A percentile compares a stretch with the other conserved stretches of the same genome.
Evolutionary conservation across 2,113 vertebrate genomes (phyloP).

Genomic region (Anarrhichthys ocellatus): DNA sequence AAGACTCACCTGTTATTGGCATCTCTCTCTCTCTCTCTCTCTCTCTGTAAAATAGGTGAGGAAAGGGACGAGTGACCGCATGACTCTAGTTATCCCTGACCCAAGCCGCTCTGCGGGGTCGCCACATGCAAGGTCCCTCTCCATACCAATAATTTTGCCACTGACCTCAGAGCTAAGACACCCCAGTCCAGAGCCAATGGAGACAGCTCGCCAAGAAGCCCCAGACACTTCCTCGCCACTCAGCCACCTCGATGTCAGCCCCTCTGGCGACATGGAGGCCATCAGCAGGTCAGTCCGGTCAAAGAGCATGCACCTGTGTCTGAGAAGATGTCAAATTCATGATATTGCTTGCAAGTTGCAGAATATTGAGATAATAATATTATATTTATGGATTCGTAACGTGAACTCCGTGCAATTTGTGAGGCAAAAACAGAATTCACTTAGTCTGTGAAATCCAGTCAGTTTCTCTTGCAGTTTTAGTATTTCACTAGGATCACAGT

Average conservation of each 20-base stretch:
- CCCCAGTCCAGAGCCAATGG: conserved; percentile 60
- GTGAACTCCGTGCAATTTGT: background rate
- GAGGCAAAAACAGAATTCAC: background rate
- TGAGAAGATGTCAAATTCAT: background rate
- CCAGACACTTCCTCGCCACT: background rate
- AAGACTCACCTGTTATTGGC: conserved; percentile 34
- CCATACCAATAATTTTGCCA: conserved; percentile 54
- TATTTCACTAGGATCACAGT: conserved; percentile 12
- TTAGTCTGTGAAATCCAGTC: background rate
- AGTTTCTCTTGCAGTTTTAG: conserved; percentile 24
- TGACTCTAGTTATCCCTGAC: conserved; percentile 25
- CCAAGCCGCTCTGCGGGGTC: conserved; percentile 21
- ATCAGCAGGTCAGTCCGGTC: conserved; percentile 69
- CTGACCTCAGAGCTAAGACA: conserved; percentile 53
- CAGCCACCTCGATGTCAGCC: conserved; percentile 20
- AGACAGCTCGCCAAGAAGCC: conserved; percentile 34
- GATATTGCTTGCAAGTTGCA: background rate
- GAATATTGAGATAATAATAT: background rate
- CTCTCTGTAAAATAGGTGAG: conserved; percentile 69
- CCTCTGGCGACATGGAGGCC: conserved; percentile 53
- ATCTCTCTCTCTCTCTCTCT: background rate
- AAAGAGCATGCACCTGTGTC: background rate
- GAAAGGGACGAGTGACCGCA: conserved; percentile 58
- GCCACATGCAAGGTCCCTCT: conserved; percentile 35
- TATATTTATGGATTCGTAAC: background rate